Percentiles rank a stretch among this genome's conserved stretches.
phyloP scores from a whole-genome alignment of 1,140 invertebrate species.

The Zaprionus lachaisei region DNA sequence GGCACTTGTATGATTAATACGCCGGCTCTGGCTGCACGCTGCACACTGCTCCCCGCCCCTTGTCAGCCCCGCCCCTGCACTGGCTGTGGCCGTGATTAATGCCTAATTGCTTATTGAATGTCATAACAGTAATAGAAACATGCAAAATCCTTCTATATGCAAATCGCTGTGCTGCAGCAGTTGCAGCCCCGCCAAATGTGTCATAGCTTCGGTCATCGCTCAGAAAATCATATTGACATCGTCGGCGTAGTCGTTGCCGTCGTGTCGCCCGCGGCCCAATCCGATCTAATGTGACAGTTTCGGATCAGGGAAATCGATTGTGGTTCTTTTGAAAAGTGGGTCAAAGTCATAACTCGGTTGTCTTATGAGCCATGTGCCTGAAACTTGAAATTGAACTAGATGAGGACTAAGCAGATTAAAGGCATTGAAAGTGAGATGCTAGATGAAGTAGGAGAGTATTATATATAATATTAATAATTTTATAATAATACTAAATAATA shows the following conservation, averaged over 20 bases:
- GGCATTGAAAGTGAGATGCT: background rate
- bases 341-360: background rate
- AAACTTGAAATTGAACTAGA: background rate
- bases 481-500: too few species aligned
- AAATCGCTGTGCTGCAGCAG: slow-evolving; percentile 32
- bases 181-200: slow-evolving; percentile 30
- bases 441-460: background rate
- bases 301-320: slow-evolving; percentile 12
- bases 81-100: slow-evolving; percentile 68
- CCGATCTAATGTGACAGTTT: slow-evolving; percentile 14
- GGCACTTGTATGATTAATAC: slow-evolving; percentile 51
- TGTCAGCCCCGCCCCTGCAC: slow-evolving; percentile 18
- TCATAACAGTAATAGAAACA: slow-evolving; percentile 74
- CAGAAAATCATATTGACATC: slow-evolving; percentile 35
- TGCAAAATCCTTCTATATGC: slow-evolving; percentile 71
- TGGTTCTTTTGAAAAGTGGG: background rate
- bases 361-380: background rate
- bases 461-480: too few species aligned
- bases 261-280: background rate
- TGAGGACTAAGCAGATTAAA: background rate
- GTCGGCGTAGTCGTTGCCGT: background rate
- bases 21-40: slow-evolving; percentile 8
- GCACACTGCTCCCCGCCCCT: slow-evolving; percentile 1
- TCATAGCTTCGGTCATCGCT: slow-evolving; percentile 49
- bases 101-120: slow-evolving; percentile 79